Evolutionary conservation across 1,140 invertebrate species (phyloP).

Genomic region (Heliothis virescens): DNA sequence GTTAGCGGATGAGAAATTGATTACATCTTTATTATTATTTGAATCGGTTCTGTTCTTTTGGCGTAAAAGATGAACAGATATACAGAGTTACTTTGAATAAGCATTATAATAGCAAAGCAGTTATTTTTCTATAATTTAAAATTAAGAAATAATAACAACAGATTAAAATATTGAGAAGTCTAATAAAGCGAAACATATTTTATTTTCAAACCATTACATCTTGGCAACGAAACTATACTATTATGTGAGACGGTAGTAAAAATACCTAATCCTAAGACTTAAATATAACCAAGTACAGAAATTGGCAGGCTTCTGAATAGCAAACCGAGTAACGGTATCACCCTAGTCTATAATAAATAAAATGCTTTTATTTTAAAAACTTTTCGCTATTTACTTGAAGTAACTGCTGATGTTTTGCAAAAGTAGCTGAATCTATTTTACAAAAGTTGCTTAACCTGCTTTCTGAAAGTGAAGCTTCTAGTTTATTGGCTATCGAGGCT

Average conservation of each 20-base stretch:
- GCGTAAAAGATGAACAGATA: too few species aligned
- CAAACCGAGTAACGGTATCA: not conserved
- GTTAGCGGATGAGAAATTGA: not conserved
- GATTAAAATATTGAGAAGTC: too few species aligned
- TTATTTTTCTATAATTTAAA: too few species aligned
- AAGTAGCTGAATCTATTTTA: conserved; percentile 1
- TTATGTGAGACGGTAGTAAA: not conserved
- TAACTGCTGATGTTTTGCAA: not conserved
- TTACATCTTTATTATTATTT: not conserved
- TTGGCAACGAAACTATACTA: not conserved
- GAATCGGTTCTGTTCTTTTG: too few species aligned
- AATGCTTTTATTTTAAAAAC: not conserved
- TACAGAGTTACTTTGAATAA: too few species aligned
- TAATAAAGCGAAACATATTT: too few species aligned
- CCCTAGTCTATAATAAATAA: not conserved
- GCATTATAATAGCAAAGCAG: too few species aligned
- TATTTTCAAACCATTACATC: conserved; percentile 1
- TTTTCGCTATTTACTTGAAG: not conserved
- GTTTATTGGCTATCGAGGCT: conserved; percentile 13
- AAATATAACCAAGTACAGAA: not conserved
- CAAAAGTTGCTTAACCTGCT: conserved; percentile 6
- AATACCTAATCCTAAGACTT: not conserved
- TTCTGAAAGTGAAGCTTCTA: conserved; percentile 7
- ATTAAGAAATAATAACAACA: too few species aligned
- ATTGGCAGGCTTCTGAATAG: conserved; percentile 2